Base-by-base conservation (phyloP, 2,113 vertebrate genomes). In the Hystrix cristata region DNA sequence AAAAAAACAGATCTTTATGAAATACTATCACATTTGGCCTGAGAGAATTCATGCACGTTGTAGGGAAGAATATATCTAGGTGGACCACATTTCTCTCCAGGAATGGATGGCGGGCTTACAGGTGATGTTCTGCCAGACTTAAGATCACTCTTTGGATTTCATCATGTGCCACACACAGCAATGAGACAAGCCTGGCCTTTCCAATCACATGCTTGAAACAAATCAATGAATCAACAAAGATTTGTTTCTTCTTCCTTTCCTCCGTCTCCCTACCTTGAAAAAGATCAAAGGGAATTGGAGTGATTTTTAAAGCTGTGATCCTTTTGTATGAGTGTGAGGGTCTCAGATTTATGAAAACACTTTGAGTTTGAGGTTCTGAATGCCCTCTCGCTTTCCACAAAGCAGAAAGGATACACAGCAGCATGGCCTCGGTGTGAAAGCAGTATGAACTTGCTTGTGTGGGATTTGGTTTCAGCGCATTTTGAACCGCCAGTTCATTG, bases 401-500 rank as follows among this genome's bases (percentile, higher is more conserved):
- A 87, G 53, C 25, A 78, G 57, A 65, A 55, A 95, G 80, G 91
- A 53, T 82, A 97, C 86, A 82, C 15, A 83, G 89, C 55, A 78
- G 81, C 96, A 98, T 67, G 71, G 48, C 93, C 81, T 82, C 10
- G 65, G 57, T 43, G n/a, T 94, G 53, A 95, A 96, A 97, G 96
- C 86, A 38, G 38, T 94, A 43, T 87, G 97, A 38, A 38, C 96
- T 96, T 97, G 94, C 71, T 91, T 95, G 84, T 57, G 89, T 84
- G 92, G 65, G 72, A 57, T 98, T 97, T 97, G 62, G 78, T 78
- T 89, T 79, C 92, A 97, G 79, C 65, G 55, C 48, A 38, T 96
- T 97, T 98, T 91, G 95, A 98, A 97, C 69, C 91, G 59, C 92
- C 87, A 74, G 92, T 97, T 96, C 71, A 96, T 96, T 97, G 84